A percentile compares a stretch with the other conserved stretches of the same genome.
phyloP scores from a whole-genome alignment of 2,113 vertebrate genomes.

The Nerophis ophidion region DNA sequence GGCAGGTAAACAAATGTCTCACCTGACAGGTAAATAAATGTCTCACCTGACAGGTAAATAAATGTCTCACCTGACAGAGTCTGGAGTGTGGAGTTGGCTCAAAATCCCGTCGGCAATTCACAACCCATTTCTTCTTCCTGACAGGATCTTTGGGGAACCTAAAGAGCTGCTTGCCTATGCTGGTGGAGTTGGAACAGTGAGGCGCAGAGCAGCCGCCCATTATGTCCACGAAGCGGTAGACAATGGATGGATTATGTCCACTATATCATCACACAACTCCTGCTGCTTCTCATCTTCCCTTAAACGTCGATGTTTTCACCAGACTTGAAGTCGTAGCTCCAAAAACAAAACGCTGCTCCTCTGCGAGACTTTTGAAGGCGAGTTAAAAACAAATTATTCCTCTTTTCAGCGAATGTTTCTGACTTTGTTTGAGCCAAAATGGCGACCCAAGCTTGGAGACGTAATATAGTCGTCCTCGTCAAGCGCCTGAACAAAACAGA shows the following conservation, averaged over 20 bases:
- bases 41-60: too few species aligned
- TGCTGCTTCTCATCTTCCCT: too few species aligned
- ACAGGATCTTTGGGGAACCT: conserved; percentile 75
- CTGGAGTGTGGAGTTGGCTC: conserved; percentile 75
- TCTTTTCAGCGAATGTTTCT: conserved; percentile 30
- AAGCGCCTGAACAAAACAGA: conserved; percentile 39
- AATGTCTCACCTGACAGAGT: conserved; percentile 73
- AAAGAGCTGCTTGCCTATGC: conserved; percentile 75
- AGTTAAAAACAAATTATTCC: not conserved
- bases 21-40: too few species aligned
- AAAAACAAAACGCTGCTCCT: not conserved
- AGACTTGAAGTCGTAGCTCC: not conserved
- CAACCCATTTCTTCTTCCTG: conserved; percentile 74
- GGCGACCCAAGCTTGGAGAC: conserved; percentile 57
- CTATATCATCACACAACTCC: not conserved
- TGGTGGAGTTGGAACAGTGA: conserved; percentile 76
- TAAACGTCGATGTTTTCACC: too few species aligned
- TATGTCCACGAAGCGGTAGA: too few species aligned
- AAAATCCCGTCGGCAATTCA: conserved; percentile 74
- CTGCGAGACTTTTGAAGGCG: not conserved
- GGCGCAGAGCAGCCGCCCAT: conserved; percentile 80
- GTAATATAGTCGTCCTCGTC: conserved; percentile 16
- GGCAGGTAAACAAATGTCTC: too few species aligned
- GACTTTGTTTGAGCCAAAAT: conserved; percentile 81
- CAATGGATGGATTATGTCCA: too few species aligned